A percentile compares a stretch with the other conserved stretches of the same genome.
Evolutionary conservation across 2,888 invertebrate genomes (phyloP).

Genomic region (Dimorphilus gyrociliatus): DNA sequence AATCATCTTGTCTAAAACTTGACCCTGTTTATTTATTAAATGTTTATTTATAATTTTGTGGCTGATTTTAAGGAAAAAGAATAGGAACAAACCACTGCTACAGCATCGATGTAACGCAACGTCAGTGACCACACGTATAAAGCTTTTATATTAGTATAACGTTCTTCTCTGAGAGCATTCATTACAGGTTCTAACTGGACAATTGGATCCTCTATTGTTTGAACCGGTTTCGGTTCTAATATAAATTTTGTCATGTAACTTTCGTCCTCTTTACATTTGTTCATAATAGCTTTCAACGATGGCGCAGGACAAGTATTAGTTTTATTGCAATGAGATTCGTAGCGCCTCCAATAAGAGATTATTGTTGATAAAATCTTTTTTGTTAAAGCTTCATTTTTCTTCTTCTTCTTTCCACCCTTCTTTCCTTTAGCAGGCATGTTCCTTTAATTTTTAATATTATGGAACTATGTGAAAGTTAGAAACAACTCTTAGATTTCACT

Average conservation of each 20-base stretch:
- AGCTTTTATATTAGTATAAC: conserved; percentile 24
- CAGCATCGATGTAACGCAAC: conserved; percentile 24
- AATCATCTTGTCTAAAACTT: conserved; percentile 24
- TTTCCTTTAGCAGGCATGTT: too few species aligned
- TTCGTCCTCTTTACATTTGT: conserved; percentile 4
- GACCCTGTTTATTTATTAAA: conserved; percentile 15
- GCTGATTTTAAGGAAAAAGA: neutral
- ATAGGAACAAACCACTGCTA: conserved; percentile 18
- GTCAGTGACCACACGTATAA: conserved; percentile 32
- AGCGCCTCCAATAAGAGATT: too few species aligned
- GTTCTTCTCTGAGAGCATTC: conserved; percentile 20
- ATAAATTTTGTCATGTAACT: too few species aligned
- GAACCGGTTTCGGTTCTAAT: conserved; percentile 17
- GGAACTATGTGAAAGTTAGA: too few species aligned
- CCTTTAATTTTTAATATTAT: too few species aligned
- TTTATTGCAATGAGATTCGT: too few species aligned
- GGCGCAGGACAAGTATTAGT: too few species aligned
- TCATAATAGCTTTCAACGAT: conserved; percentile 1
- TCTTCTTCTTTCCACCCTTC: too few species aligned
- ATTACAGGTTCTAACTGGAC: conserved; percentile 26
- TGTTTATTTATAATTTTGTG: neutral
- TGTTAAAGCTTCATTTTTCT: too few species aligned
- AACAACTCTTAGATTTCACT: too few species aligned
- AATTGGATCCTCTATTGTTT: conserved; percentile 20
- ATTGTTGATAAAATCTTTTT: too few species aligned